phyloP scores from a whole-genome alignment of 2,797 vertebrate genomes.

The Eremophila alpestris region DNA sequence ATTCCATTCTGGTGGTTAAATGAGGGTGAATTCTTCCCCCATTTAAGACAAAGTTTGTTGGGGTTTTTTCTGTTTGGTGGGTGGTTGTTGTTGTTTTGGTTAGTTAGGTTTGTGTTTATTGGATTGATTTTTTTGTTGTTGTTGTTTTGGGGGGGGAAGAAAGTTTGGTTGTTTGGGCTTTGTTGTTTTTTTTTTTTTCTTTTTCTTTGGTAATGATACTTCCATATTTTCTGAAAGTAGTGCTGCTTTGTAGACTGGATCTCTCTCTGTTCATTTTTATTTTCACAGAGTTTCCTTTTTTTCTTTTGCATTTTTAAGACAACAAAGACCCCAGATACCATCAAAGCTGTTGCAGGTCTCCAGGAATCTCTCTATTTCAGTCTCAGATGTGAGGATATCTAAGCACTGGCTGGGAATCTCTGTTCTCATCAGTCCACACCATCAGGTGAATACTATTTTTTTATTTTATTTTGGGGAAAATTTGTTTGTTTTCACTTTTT shows the following conservation, averaged over 20 bases:
- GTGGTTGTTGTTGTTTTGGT: background rate
- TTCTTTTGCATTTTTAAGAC: background rate
- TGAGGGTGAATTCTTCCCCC: background rate
- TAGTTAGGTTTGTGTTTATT: background rate
- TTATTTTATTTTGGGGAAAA: too few relatives aligned
- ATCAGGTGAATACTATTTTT: background rate
- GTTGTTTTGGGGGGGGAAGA: background rate
- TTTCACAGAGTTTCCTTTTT: background rate
- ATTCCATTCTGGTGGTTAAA: background rate
- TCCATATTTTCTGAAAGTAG: background rate
- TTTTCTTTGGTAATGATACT: background rate
- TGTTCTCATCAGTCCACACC: background rate
- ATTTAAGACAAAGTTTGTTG: background rate
- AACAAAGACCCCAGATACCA: background rate
- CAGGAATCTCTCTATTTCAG: background rate
- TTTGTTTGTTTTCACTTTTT: accelerated
- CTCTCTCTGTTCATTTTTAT: background rate
- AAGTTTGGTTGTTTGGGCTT: background rate
- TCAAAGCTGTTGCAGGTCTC: background rate
- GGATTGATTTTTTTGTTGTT: accelerated
- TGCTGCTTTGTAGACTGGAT: background rate
- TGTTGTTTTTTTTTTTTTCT: background rate
- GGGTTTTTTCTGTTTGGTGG: accelerated
- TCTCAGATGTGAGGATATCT: background rate
- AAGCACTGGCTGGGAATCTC: background rate